Percentiles rank a stretch among this genome's conserved stretches.
These are phyloP conservation scores for Ectemnius cavifrons DNA, from an alignment of 2,888 invertebrate species.

Conservation along the genomic window DNA sequence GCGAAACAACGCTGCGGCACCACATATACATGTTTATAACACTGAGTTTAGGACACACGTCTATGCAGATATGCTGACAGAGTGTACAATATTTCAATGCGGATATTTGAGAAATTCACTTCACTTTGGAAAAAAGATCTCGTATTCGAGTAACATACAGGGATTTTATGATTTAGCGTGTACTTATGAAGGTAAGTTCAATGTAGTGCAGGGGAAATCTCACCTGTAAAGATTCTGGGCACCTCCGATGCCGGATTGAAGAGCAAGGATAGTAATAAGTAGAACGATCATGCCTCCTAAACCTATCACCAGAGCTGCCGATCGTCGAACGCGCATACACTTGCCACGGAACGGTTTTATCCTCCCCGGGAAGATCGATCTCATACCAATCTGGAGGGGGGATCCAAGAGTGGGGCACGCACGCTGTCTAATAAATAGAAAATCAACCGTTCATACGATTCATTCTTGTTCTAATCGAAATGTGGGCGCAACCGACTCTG, in stretches of 20 bases:
- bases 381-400: slow-evolving; percentile 28
- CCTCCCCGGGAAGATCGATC: slow-evolving; percentile 37
- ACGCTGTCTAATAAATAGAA: slow-evolving; percentile 12
- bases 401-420: slow-evolving; percentile 30
- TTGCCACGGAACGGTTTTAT: slow-evolving; percentile 58
- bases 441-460: slow-evolving; percentile 2
- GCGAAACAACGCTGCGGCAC: no score
- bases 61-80: no score
- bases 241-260: slow-evolving; percentile 36
- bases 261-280: slow-evolving; percentile 49
- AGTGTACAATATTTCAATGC: no score
- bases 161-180: no score
- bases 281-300: slow-evolving; percentile 58
- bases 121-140: no score
- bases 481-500: neutral
- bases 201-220: slow-evolving; percentile 5
- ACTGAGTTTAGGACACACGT: no score
- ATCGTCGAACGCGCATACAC: slow-evolving; percentile 48
- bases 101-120: no score
- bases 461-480: neutral
- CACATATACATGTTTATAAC: no score
- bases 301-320: slow-evolving; percentile 45
- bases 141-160: no score
- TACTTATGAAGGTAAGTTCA: no score
- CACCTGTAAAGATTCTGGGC: slow-evolving; percentile 41